Conservation (phyloP, 2,113 vertebrate species). For the Silurus asotus region DNA sequence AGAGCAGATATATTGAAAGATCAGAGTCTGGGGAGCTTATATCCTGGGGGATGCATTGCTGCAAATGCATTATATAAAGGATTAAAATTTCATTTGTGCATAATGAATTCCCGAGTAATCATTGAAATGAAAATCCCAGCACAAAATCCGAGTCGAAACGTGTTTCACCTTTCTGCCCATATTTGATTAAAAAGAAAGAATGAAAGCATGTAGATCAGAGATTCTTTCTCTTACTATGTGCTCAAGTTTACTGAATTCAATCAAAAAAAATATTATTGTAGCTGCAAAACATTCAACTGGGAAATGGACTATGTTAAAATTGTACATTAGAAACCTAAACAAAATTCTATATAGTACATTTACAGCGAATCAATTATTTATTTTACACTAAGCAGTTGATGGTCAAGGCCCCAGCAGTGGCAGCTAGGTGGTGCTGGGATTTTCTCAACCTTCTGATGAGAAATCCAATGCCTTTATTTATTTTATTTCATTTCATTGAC, state of each 20-base stretch:
- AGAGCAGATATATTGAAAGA: background rate
- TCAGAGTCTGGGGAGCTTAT: background rate
- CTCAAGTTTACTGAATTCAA: background rate
- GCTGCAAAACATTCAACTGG: background rate
- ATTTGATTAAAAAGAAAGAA: background rate
- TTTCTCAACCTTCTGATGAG: too few relatives aligned
- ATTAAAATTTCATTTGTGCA: conserved; percentile 21
- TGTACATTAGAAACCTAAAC: background rate
- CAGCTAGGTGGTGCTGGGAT: too few relatives aligned
- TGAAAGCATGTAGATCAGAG: conserved; percentile 13
- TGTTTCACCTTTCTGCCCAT: conserved; percentile 7
- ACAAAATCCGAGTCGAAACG: background rate
- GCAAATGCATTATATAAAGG: conserved; percentile 9
- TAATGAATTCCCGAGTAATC: conserved; percentile 6
- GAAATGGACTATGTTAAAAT: background rate
- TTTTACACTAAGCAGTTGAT: too few relatives aligned
- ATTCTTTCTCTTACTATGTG: background rate
- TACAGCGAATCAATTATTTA: too few relatives aligned
- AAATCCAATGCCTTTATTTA: too few relatives aligned
- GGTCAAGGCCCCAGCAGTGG: too few relatives aligned
- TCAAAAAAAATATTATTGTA: background rate
- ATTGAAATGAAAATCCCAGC: background rate
- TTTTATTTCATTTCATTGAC: too few relatives aligned
- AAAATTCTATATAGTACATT: background rate
- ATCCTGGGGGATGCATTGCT: background rate